Evolutionary conservation across 1,140 invertebrate species (phyloP).

Genomic region (Branchinecta lindahli): DNA sequence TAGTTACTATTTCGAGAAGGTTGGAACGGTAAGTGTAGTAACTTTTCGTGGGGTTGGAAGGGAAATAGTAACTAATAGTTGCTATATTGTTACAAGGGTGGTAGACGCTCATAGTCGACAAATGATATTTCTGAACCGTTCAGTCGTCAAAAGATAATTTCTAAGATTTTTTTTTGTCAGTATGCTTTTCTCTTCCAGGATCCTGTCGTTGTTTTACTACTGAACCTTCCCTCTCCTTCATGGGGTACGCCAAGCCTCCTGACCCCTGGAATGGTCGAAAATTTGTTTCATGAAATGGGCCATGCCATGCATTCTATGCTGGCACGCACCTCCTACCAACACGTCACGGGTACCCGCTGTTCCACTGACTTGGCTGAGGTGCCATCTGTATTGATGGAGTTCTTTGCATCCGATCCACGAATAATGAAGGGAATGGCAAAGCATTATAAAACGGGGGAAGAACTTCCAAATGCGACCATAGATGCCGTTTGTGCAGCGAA

Average conservation of each 20-base stretch:
- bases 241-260: conserved; percentile 62
- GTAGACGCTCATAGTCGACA: too few relatives aligned
- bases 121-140: too few relatives aligned
- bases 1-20: too few relatives aligned
- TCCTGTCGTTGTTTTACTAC: conserved; percentile 33
- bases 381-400: conserved; percentile 95
- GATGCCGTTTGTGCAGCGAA: conserved; percentile 64
- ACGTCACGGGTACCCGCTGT: conserved; percentile 91
- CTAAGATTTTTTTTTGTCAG: too few relatives aligned
- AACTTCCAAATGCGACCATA: conserved; percentile 58
- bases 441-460: conserved; percentile 76
- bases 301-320: conserved; percentile 99
- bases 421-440: conserved; percentile 71
- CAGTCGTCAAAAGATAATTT: too few relatives aligned
- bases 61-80: too few relatives aligned
- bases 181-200: not conserved
- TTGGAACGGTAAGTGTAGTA: too few relatives aligned
- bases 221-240: conserved; percentile 60
- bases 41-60: too few relatives aligned
- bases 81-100: too few relatives aligned
- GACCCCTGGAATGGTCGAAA: conserved; percentile 70
- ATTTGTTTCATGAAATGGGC: conserved; percentile 97
- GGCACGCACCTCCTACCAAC: conserved; percentile 80
- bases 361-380: conserved; percentile 97
- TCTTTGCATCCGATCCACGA: conserved; percentile 77